Evolutionary conservation across 1,140 invertebrate genomes (phyloP), one percentile per base, ranked within the genome.

Genomic region (Brachionus koreanus): DNA sequence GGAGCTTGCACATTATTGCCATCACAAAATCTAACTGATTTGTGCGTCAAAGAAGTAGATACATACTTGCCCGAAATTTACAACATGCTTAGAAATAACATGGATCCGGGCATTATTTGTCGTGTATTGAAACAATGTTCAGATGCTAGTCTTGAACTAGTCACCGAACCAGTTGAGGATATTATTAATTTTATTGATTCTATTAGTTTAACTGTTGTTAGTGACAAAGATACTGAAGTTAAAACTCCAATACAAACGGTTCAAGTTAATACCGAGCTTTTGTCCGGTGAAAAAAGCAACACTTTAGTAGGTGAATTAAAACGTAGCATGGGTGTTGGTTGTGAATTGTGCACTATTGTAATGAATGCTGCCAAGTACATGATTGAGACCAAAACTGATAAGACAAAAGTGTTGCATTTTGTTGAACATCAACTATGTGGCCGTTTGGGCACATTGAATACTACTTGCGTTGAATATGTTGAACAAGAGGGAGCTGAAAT

Each of bases 261-360:
- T 9, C n/a, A 74, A 16, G 39, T 69, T 1, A 37, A 69, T 16
- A 39, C 12, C 16, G 65, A 74, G 43, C 23, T 35, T 1, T 46
- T 74, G 43, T 74, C 43, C 3, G 42, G 23, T 4, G 1, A 42
- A 25, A 74, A 74, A 74, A 46, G 39, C 13, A 23, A 33, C 6
- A 74, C 0, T 49, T 74, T 74, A 23, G 39, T 74, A 6, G 69
- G 23, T 19, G 69, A 74, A 74, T 12, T 74, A 35, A 46, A 43
- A 12, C 37, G 42, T 5, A 46, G 39, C 39, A 46, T 19, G 23
- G 69, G 69, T 25, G 61, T 82, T 42, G 57, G 35, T 13, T 82
- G 79, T 49, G 79, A 82, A 82, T 69, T 65, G 39, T 82, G 79
- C 35, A 43, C 79, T 29, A 49, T 82, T 43, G 57, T 82, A 35